A percentile compares a stretch with the other conserved stretches of the same genome.
phyloP scores from a whole-genome alignment of 2,888 invertebrate genomes.

The Mycalesis mineus region DNA sequence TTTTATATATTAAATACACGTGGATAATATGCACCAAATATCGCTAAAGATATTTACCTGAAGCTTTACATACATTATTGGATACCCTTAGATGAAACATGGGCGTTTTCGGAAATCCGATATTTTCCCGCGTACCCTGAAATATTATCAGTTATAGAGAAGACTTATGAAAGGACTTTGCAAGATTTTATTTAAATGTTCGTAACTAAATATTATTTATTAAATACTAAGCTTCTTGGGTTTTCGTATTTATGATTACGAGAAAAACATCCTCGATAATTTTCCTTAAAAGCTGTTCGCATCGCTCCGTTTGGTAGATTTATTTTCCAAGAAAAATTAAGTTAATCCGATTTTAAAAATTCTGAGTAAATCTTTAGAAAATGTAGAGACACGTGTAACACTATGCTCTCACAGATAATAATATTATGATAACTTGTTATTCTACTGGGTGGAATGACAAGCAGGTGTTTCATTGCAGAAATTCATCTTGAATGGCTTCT shows the following conservation, averaged over 20 bases:
- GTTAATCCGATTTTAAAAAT: not conserved
- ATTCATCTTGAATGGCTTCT: too few relatives aligned
- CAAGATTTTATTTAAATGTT: slow-evolving; percentile 48
- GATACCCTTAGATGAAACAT: slow-evolving; percentile 16
- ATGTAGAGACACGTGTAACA: not conserved
- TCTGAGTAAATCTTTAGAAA: not conserved
- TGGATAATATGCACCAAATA: not conserved
- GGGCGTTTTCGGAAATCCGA: slow-evolving; percentile 40
- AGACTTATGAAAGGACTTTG: slow-evolving; percentile 56
- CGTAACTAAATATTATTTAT: slow-evolving; percentile 47
- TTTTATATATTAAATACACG: too few relatives aligned
- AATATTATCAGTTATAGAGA: slow-evolving; percentile 60
- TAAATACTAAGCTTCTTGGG: slow-evolving; percentile 35
- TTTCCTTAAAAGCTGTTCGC: not conserved
- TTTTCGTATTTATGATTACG: slow-evolving; percentile 20
- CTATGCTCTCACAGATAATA: too few relatives aligned
- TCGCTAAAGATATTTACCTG: slow-evolving; percentile 20
- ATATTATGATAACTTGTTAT: too few relatives aligned
- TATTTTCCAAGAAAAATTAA: not conserved
- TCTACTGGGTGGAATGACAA: too few relatives aligned
- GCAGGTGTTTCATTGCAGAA: too few relatives aligned
- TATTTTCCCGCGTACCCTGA: slow-evolving; percentile 52
- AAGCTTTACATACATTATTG: slow-evolving; percentile 18
- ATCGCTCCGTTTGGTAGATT: not conserved
- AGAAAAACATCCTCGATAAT: slow-evolving; percentile 16